A percentile compares a stretch with the other conserved stretches of the same genome.
Evolutionary conservation across 2,888 invertebrate genomes (phyloP).

Genomic region (Drosophila sordidula): DNA sequence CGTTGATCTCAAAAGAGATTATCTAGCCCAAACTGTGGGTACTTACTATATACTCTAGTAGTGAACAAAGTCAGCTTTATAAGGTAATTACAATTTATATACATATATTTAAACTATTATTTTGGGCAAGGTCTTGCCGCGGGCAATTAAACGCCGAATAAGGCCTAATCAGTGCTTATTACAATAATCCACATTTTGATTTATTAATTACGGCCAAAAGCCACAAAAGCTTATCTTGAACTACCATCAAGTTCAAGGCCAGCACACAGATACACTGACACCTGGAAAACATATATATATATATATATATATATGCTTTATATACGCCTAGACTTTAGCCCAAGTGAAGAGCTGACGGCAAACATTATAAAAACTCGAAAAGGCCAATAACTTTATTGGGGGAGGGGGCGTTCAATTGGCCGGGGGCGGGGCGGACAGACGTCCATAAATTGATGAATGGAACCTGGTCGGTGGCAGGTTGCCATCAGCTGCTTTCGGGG

Average conservation of each 20-base stretch:
- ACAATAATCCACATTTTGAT: constrained; percentile 27
- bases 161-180: constrained; percentile 32
- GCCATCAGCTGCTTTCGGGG: constrained; percentile 30
- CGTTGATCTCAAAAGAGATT: no score
- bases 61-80: no score
- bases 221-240: constrained; percentile 23
- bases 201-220: constrained; percentile 44
- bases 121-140: constrained; percentile 21
- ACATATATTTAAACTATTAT: constrained; percentile 20
- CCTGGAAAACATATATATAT: constrained; percentile 6
- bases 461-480: constrained; percentile 36
- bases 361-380: constrained; percentile 24
- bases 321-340: neutral
- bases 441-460: constrained; percentile 54
- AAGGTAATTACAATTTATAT: constrained; percentile 9
- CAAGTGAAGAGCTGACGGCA: constrained; percentile 21
- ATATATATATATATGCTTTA: neutral
- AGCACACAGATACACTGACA: neutral
- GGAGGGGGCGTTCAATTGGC: constrained; percentile 27
- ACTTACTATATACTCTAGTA: no score
- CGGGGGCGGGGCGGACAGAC: constrained; percentile 1
- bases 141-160: constrained; percentile 1
- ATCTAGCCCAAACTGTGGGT: no score
- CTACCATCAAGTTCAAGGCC: constrained; percentile 42
- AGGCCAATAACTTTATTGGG: constrained; percentile 33